Evolutionary conservation across 2,113 vertebrate genomes (phyloP).

Genomic region (Cephalopterus ornatus): DNA sequence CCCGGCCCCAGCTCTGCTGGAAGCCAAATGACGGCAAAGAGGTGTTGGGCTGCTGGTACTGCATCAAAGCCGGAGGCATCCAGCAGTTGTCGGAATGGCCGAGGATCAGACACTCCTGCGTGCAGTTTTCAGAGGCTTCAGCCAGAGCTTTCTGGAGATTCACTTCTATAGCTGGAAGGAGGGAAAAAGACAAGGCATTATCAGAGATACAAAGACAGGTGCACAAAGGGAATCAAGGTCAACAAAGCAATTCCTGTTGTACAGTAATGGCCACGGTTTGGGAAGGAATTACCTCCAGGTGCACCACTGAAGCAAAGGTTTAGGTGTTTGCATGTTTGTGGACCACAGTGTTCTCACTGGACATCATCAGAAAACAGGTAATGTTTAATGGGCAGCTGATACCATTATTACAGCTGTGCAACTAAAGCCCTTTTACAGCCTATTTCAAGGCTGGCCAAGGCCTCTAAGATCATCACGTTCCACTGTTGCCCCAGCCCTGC

Average conservation of each 20-base stretch:
- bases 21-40: constrained; percentile 81
- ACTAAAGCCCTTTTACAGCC: rapidly evolving
- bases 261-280: rapidly evolving
- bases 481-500: background rate
- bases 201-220: background rate
- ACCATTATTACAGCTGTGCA: background rate
- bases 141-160: constrained; percentile 92
- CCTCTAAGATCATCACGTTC: no score
- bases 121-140: constrained; percentile 94
- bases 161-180: constrained; percentile 86
- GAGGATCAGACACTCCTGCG: constrained; percentile 94
- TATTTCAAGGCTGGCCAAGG: background rate
- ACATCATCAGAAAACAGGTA: background rate
- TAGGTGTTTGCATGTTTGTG: background rate
- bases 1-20: constrained; percentile 82
- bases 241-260: background rate
- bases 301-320: background rate
- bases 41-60: constrained; percentile 76
- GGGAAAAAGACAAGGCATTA: background rate
- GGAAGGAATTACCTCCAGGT: background rate
- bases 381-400: background rate
- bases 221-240: background rate
- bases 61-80: constrained; percentile 91
- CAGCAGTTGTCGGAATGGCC: constrained; percentile 98
- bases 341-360: background rate